These are phyloP conservation scores for Listronotus oregonensis DNA, from an alignment of 1,140 invertebrate genomes.

Conservation along the genomic window DNA sequence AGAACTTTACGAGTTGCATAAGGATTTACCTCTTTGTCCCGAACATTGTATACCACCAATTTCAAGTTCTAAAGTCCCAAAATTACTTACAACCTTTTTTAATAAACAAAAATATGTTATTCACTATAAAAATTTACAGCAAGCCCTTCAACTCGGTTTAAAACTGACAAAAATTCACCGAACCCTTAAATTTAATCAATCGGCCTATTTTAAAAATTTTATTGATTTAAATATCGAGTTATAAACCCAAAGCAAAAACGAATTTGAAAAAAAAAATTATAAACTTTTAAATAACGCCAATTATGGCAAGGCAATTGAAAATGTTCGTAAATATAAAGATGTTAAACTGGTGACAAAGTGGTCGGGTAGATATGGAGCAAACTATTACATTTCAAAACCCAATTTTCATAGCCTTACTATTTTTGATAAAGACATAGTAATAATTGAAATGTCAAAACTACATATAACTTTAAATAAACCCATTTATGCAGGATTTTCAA, in stretches of 20 bases:
- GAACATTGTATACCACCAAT: too few species aligned
- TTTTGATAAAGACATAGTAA: too few species aligned
- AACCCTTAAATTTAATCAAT: slow-evolving; percentile 1
- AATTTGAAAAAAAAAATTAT: not conserved
- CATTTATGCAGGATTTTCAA: slow-evolving; percentile 46
- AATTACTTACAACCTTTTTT: too few species aligned
- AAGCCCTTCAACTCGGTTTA: not conserved
- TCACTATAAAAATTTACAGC: not conserved
- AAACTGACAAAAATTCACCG: slow-evolving; percentile 1
- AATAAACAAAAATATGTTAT: slow-evolving; percentile 46
- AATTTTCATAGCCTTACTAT: too few species aligned
- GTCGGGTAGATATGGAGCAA: too few species aligned
- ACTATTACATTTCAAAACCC: too few species aligned
- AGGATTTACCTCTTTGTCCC: too few species aligned
- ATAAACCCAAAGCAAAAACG: too few species aligned
- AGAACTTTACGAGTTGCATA: slow-evolving; percentile 43
- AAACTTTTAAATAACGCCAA: too few species aligned
- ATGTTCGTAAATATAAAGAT: slow-evolving; percentile 10
- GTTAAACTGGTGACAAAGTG: too few species aligned
- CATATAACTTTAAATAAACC: slow-evolving; percentile 56
- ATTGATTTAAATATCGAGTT: slow-evolving; percentile 20
- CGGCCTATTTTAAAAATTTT: not conserved
- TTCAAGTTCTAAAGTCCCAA: too few species aligned
- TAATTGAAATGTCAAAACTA: too few species aligned
- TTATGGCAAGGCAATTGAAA: not conserved